Base-by-base conservation (phyloP, 2,888 invertebrate species). In the Sminthurides aquaticus region DNA sequence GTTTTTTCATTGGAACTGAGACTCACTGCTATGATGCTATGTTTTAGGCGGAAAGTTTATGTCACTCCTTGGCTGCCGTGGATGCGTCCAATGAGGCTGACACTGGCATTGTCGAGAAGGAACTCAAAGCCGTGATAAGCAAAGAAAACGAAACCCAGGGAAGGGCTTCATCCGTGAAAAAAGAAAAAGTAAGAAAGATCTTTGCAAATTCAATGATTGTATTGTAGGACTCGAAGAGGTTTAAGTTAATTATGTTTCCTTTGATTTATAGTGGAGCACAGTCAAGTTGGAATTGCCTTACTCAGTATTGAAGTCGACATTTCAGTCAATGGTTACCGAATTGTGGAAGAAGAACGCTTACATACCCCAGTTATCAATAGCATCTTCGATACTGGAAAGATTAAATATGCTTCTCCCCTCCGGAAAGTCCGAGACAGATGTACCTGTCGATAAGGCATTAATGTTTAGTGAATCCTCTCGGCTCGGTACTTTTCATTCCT, bases 391-490 rank as follows among this genome's bases (percentile, higher is more conserved):
- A 59, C 88, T 88, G 75, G 92, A 94, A 80, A 84, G 93, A 60
- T 83, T 91, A 57, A 89, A 88, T 66, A 89, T 89, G 79, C 83
- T 91, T 76, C 81, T 88, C 76, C 84, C 84, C 28, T 66, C 73
- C 18, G 80, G 80, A 60, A 78, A 80, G 29, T 76, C 77, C 49
- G 83, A 84, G 71, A 80, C 85, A 66, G 82, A 84, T 61, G 80
- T 84, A 29, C 66, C 70, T 2, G 62, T 75, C 3, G 81, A 81
- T 62, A 77, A 80, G 60, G 73, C 78, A 8, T 76, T 79, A 66
- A 95, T 96, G 95, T 92, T 91, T 78, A 92, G 91, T 71, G 96
- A 96, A 80, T 90, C 91, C 0, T 90, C 91, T 68, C 83, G 96
- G 84, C 90, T 74, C 88, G 66, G 92, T 77, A 94, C 96, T 0